Evolutionary conservation across 2,797 vertebrate species (phyloP).

Genomic region (Lacerta bilineata): DNA sequence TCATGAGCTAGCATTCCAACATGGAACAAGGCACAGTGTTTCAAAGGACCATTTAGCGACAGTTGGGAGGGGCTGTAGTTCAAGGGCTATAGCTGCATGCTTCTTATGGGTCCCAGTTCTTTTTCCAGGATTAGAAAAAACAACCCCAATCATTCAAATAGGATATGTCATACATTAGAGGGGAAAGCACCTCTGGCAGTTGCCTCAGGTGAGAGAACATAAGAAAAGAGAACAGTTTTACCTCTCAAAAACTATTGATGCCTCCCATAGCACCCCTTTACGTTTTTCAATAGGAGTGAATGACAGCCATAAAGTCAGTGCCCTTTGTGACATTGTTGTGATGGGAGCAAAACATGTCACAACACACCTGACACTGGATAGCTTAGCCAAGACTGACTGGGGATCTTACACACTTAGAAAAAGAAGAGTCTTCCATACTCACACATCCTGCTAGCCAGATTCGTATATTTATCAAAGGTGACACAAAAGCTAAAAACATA

Average conservation of each 20-base stretch:
- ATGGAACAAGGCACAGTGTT: background rate
- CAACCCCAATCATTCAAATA: too few relatives aligned
- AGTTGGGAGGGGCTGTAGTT: background rate
- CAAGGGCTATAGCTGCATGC: background rate
- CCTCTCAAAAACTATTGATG: background rate
- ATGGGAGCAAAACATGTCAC: background rate
- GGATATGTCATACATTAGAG: too few relatives aligned
- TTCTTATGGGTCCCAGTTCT: too few relatives aligned
- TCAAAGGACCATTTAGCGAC: background rate
- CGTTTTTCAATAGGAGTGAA: background rate
- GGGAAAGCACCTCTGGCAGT: too few relatives aligned
- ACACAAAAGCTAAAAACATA: too few relatives aligned
- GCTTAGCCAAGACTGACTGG: background rate
- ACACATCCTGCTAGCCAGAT: too few relatives aligned
- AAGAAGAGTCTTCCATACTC: too few relatives aligned
- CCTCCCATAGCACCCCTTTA: background rate
- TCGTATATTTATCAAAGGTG: too few relatives aligned
- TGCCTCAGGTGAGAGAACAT: too few relatives aligned
- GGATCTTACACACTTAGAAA: too few relatives aligned
- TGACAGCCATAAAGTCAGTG: background rate
- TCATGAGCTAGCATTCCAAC: background rate
- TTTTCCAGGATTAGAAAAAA: too few relatives aligned
- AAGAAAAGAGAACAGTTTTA: background rate
- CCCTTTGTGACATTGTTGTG: background rate
- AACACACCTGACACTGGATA: too few relatives aligned